Percentiles rank a stretch among this genome's conserved stretches.
These are phyloP conservation scores for Lycodopsis pacificus DNA, from an alignment of 2,797 vertebrate genomes.

Conservation along the genomic window DNA sequence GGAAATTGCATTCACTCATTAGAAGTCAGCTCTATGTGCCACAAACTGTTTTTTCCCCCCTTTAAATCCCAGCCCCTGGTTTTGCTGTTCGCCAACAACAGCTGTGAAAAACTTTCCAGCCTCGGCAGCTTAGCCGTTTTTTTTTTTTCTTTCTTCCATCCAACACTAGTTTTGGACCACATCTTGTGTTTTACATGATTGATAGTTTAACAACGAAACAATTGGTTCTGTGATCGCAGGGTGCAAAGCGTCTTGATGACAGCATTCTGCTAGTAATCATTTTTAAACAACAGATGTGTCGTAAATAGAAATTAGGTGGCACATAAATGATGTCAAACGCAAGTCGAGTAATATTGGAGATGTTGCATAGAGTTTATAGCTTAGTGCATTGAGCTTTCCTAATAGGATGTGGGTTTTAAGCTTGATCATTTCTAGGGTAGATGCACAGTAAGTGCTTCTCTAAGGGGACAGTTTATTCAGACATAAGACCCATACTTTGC, in stretches of 20 bases:
- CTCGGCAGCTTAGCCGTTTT: conserved; percentile 57
- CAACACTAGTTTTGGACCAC: conserved; percentile 27
- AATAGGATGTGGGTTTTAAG: neutral
- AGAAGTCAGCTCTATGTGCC: conserved; percentile 40
- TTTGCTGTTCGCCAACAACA: conserved; percentile 56
- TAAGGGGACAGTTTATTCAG: conserved; percentile 7
- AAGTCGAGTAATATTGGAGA: conserved; percentile 4
- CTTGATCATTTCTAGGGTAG: neutral
- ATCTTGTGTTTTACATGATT: conserved; percentile 42
- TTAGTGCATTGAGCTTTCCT: neutral
- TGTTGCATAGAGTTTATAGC: neutral
- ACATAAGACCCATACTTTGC: conserved; percentile 6
- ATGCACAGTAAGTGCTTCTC: conserved; percentile 12
- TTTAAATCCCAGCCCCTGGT: conserved; percentile 58
- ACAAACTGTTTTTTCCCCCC: conserved; percentile 5
- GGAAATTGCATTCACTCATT: conserved; percentile 58
- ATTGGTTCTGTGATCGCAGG: neutral
- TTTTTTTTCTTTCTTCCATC: neutral
- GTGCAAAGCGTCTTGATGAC: neutral
- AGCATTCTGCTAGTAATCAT: conserved; percentile 7
- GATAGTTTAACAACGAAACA: conserved; percentile 40
- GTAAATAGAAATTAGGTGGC: neutral
- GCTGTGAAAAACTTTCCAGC: conserved; percentile 54
- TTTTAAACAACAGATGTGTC: conserved; percentile 3
- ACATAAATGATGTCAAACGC: neutral